These are phyloP conservation scores for Chelonus insularis DNA, from an alignment of 1,140 invertebrate genomes.

Conservation along the genomic window DNA sequence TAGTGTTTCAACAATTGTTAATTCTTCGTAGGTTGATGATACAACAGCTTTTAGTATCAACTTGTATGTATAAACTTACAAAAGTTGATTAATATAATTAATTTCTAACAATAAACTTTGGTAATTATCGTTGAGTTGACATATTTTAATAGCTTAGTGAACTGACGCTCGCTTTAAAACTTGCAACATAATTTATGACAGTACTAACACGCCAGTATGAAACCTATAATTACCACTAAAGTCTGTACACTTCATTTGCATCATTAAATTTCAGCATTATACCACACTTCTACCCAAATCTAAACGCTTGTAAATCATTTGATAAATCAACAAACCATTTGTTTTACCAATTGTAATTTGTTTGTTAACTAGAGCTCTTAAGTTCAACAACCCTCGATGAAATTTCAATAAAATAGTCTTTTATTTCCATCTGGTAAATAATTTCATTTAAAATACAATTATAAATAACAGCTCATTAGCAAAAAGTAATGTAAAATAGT, in stretches of 20 bases:
- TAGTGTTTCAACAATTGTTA: no score
- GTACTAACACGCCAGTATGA: conserved; percentile 13
- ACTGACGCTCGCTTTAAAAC: conserved; percentile 14
- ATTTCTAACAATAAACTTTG: neutral
- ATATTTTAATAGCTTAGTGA: conserved; percentile 3
- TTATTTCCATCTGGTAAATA: no score
- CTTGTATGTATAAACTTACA: neutral
- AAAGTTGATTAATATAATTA: neutral
- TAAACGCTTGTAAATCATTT: no score
- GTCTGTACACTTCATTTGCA: neutral
- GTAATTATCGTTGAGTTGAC: conserved; percentile 6
- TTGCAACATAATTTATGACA: conserved; percentile 14
- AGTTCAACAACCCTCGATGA: no score
- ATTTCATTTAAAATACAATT: no score
- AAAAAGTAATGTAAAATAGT: no score
- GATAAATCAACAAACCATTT: no score
- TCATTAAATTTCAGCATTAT: neutral
- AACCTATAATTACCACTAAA: conserved; percentile 10
- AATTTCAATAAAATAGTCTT: no score
- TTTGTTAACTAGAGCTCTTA: no score
- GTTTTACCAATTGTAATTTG: neutral
- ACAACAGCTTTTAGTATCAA: no score
- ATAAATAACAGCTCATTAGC: no score
- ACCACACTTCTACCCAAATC: neutral
- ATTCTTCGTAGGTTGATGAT: no score